Percentiles rank a stretch among this genome's conserved stretches.
Conservation (phyloP, 2,113 vertebrate species). For the Phylloscopus trochiloides region DNA sequence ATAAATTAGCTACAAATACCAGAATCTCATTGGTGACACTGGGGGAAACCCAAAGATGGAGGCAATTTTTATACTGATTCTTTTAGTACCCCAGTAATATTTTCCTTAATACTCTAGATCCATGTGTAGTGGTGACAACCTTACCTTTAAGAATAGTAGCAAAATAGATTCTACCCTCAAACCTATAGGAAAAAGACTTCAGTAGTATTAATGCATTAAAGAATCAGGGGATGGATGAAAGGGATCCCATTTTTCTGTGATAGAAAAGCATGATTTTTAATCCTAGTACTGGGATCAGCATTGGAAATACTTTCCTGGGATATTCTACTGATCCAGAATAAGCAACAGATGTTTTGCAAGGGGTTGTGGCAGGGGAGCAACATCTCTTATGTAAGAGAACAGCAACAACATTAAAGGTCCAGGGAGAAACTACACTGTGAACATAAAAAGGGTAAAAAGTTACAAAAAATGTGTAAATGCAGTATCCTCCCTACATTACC, state of each 20-base stretch:
- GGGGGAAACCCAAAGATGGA: not conserved
- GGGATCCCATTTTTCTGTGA: not conserved
- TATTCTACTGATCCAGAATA: not conserved
- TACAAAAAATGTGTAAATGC: not conserved
- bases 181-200: not conserved
- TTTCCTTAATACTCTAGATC: not conserved
- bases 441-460: not conserved
- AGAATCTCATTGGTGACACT: not conserved
- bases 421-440: not conserved
- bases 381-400: not conserved
- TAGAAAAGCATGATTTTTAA: not conserved
- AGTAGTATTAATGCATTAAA: not conserved
- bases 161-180: not conserved
- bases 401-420: not conserved
- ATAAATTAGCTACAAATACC: not conserved
- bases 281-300: not conserved
- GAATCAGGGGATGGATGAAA: not conserved
- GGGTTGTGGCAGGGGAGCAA: not conserved
- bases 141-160: not conserved
- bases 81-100: not conserved
- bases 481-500: not conserved
- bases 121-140: not conserved
- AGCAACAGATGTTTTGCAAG: not conserved
- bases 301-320: not conserved
- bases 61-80: not conserved